Percentiles rank a stretch among this genome's conserved stretches.
Evolutionary conservation across 2,113 vertebrate species (phyloP).

Genomic region (Saguinus midas): DNA sequence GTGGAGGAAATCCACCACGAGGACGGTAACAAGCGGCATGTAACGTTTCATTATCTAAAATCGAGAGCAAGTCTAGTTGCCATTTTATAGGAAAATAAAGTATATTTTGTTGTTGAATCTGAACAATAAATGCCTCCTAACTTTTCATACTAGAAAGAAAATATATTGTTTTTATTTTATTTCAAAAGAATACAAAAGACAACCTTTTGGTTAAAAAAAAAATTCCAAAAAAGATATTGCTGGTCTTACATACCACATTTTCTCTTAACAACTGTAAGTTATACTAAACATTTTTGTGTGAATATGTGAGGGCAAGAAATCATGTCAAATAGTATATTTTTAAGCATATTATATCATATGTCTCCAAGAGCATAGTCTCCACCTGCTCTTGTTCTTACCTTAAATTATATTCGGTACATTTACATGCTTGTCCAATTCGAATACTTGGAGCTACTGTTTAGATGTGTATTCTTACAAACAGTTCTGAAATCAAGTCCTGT

Average conservation of each 20-base stretch:
- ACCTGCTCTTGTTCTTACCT: neutral
- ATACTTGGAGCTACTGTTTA: neutral
- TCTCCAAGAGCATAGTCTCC: no score
- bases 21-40: neutral
- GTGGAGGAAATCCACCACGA: no score
- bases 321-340: neutral
- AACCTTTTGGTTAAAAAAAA: neutral
- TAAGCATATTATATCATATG: neutral
- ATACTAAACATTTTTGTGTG: neutral
- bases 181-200: neutral
- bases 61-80: neutral
- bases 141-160: neutral
- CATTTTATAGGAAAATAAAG: neutral
- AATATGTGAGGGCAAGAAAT: neutral
- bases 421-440: neutral
- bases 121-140: neutral
- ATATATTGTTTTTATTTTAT: neutral
- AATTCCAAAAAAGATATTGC: neutral
- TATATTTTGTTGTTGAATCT: neutral
- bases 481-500: neutral
- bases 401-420: neutral
- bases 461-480: neutral
- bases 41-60: neutral
- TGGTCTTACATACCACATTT: neutral
- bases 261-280: neutral